Percentiles rank a stretch among this genome's conserved stretches.
These are phyloP conservation scores for Aphis gossypii DNA, from an alignment of 1,140 invertebrate species.

Conservation along the genomic window DNA sequence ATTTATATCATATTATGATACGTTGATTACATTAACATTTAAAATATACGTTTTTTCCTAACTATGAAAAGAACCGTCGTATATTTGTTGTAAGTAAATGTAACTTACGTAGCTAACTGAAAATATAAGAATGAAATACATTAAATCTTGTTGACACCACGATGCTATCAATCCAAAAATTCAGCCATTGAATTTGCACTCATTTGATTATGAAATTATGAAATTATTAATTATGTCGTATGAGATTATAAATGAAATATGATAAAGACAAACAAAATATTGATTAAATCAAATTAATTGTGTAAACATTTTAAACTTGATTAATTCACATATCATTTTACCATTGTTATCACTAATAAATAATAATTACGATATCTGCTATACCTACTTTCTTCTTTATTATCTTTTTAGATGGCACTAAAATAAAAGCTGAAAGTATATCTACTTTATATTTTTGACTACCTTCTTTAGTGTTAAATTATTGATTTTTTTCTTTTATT, in stretches of 20 bases:
- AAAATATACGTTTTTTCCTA: too few species aligned
- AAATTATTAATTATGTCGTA: neutral
- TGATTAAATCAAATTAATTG: neutral
- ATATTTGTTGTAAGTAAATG: too few species aligned
- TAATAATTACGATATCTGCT: neutral
- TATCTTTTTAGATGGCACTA: neutral
- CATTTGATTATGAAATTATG: too few species aligned
- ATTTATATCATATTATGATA: too few species aligned
- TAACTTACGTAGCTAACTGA: too few species aligned
- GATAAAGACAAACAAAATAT: neutral
- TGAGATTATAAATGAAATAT: neutral
- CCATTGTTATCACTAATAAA: neutral
- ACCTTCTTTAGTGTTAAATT: neutral
- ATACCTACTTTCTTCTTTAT: neutral
- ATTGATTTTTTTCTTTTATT: slow-evolving; percentile 3
- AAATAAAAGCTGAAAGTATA: neutral
- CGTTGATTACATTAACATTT: too few species aligned
- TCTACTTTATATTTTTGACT: neutral
- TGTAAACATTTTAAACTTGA: neutral
- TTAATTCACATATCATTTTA: neutral
- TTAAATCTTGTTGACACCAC: too few species aligned
- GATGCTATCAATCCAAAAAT: too few species aligned
- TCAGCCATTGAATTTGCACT: too few species aligned
- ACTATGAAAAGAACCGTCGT: too few species aligned
- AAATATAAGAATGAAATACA: too few species aligned